Base-by-base conservation (phyloP, 2,888 invertebrate species). In the Synergus umbraculus region DNA sequence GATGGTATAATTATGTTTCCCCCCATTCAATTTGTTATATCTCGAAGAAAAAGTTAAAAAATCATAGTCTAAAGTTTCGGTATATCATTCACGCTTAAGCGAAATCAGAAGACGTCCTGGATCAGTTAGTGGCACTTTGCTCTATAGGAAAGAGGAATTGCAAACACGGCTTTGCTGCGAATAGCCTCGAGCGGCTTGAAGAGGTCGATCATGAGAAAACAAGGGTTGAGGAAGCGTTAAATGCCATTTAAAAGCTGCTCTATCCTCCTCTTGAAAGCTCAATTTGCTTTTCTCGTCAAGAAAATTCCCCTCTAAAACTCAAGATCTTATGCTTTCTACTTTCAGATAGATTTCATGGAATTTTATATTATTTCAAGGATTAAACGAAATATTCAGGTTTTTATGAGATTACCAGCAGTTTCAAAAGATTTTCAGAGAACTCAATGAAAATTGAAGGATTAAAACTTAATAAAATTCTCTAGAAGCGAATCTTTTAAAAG, bases 171-270 rank as follows among this genome's bases (percentile, higher is more conserved):
- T 81, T 78, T 83, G 76, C 60, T 29, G 29, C 46, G 76, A 78
- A 78, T 79, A 76, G 81, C 76, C 67, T 66, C 54, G 77, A 80
- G 78, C 66, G 79, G 76, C 78, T 79, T 79, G 79, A 81, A 81
- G 80, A 78, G 81, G 78, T 76, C 73, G 76, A 83, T 82, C 37
- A 81, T 80, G 81, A 73, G 64, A 79, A 78, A 81, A 73, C 67
- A 76, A 77, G 76, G 79, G 78, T 77, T 76, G 65, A 69, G 63
- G 73, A 78, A 78, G 73, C 15, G 37, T 73, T n/a, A 54, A 73
- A 73, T 73, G 54, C 10, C 54, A 73, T 73, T 73, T 73, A 54
- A 54, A 73, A 54, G 29, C 73, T 54, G 15, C 54, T 29, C 10
- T 29, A 29, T 73, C 12, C 37, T 49, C 41, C 54, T n/a, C n/a